phyloP scores from a whole-genome alignment of 1,140 invertebrate genomes.

The Triops cancriformis region DNA sequence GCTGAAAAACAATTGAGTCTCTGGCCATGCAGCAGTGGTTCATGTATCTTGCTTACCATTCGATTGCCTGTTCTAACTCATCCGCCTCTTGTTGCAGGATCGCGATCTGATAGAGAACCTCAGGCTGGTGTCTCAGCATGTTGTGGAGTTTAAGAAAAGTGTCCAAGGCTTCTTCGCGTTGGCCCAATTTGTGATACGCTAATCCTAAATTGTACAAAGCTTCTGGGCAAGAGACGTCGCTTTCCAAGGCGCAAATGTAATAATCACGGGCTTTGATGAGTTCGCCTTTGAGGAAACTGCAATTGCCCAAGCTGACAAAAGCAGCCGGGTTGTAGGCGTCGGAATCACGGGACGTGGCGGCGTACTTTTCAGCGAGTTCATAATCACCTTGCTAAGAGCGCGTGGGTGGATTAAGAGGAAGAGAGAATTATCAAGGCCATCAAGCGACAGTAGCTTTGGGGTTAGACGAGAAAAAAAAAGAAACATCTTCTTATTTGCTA shows the following conservation, averaged over 20 bases:
- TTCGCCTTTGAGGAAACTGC: constrained; percentile 61
- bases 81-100: constrained; percentile 65
- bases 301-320: constrained; percentile 82
- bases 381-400: constrained; percentile 63
- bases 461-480: neutral
- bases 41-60: constrained; percentile 45
- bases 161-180: constrained; percentile 64
- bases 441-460: neutral
- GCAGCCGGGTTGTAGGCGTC: constrained; percentile 74
- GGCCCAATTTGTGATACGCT: constrained; percentile 57
- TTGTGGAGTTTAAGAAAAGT: constrained; percentile 74
- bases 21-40: too few species aligned
- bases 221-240: constrained; percentile 76
- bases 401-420: constrained; percentile 31
- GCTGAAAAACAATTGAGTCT: too few species aligned
- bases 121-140: constrained; percentile 65
- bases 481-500: constrained; percentile 4
- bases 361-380: constrained; percentile 72
- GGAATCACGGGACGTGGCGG: constrained; percentile 61
- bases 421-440: constrained; percentile 15
- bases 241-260: constrained; percentile 67
- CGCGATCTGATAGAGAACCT: constrained; percentile 79
- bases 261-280: constrained; percentile 64
- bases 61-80: constrained; percentile 65
- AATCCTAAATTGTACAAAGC: constrained; percentile 83